Percentiles rank a stretch among this genome's conserved stretches.
Conservation (phyloP, 2,888 invertebrate genomes). For the Drosophila tripunctata region DNA sequence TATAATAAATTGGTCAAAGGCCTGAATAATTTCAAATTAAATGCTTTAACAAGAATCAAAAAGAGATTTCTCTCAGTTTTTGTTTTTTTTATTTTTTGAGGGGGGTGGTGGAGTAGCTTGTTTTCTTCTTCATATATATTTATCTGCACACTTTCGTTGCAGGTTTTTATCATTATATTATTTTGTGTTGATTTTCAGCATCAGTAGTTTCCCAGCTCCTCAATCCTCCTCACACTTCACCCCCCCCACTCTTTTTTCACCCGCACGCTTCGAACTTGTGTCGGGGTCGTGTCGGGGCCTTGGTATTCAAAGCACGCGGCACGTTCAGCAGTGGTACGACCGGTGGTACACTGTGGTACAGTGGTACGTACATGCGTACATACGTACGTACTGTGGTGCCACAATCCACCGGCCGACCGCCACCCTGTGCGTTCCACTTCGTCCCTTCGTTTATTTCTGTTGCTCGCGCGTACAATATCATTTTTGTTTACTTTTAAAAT, state of each 20-base stretch:
- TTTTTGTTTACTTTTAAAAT: slow-evolving; percentile 66
- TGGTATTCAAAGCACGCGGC: slow-evolving; percentile 30
- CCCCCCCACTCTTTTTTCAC: not conserved
- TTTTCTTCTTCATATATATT: too few relatives aligned
- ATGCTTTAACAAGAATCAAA: slow-evolving; percentile 39
- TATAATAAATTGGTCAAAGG: slow-evolving; percentile 76
- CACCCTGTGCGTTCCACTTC: not conserved
- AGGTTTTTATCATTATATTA: slow-evolving; percentile 24
- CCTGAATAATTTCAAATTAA: slow-evolving; percentile 75
- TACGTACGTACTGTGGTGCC: not conserved
- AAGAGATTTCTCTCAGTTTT: slow-evolving; percentile 25
- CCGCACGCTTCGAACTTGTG: slow-evolving; percentile 48
- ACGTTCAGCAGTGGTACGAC: slow-evolving; percentile 11
- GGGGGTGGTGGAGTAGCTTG: too few relatives aligned
- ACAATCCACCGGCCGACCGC: not conserved
- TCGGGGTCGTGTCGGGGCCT: slow-evolving; percentile 44
- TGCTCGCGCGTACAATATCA: slow-evolving; percentile 57
- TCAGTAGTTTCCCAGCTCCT: too few relatives aligned
- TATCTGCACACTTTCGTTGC: slow-evolving; percentile 35
- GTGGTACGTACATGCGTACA: not conserved
- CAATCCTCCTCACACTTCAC: too few relatives aligned
- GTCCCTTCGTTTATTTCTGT: slow-evolving; percentile 1
- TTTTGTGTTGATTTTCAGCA: too few relatives aligned
- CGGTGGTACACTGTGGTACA: too few relatives aligned
- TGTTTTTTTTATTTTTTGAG: slow-evolving; percentile 13